Evolutionary conservation across 2,113 vertebrate species (phyloP).

Genomic region (Megatriorchis doriae): DNA sequence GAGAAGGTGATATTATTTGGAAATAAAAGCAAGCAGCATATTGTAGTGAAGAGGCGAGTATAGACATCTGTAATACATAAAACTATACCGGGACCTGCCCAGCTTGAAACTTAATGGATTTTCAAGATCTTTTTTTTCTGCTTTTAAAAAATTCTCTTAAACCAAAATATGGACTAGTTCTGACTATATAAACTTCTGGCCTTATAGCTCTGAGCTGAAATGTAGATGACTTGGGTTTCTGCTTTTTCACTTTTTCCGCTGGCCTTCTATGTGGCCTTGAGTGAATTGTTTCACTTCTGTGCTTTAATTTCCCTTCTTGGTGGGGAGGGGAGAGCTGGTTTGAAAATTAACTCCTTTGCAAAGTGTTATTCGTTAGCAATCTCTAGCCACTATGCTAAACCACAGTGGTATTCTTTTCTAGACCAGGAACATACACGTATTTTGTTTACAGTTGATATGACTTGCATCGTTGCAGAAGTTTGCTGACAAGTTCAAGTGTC

Average conservation of each 20-base stretch:
- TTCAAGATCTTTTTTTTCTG: not conserved
- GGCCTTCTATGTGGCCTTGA: not conserved
- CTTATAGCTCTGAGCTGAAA: not conserved
- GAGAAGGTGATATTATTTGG: not conserved
- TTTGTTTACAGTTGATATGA: not conserved
- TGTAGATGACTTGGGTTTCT: not conserved
- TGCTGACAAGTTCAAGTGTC: not conserved
- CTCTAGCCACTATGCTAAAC: not conserved
- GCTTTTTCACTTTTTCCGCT: not conserved
- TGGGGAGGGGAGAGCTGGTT: not conserved
- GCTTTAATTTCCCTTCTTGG: not conserved
- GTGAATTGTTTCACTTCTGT: not conserved
- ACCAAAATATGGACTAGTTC: not conserved
- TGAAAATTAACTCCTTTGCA: not conserved
- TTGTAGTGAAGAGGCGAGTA: not conserved
- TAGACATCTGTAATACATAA: not conserved
- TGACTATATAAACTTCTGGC: not conserved
- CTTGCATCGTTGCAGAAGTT: not conserved
- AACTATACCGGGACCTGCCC: not conserved
- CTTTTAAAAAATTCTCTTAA: not conserved
- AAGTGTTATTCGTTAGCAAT: not conserved
- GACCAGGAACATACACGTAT: not conserved
- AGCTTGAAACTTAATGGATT: not conserved
- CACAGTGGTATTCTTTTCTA: not conserved
- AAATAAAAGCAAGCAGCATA: not conserved